Base-by-base conservation (phyloP, 2,113 vertebrate genomes). In the Hipposideros armiger region DNA sequence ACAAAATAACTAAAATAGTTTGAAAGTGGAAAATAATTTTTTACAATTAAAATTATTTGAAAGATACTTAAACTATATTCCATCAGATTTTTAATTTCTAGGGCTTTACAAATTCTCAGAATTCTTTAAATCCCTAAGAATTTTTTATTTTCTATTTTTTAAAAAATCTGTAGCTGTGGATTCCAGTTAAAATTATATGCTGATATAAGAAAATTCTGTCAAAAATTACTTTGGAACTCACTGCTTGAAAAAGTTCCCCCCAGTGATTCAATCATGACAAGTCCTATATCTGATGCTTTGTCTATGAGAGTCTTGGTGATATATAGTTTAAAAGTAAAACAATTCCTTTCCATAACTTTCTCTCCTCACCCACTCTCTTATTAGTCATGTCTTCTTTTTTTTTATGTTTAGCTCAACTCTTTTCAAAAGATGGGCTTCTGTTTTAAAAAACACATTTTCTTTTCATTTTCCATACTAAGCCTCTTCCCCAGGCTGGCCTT, bases 351-450 rank as follows among this genome's bases (percentile, higher is more conserved):
- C 14, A 40, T 62, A 66, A n/a, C 11, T 72, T 54, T 77, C 9
- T 50, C 28, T 78, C 24, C 7, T 84, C 52, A 87, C 20, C 7
- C 4, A 42, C 16, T 5, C 8, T 47, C 6, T 47, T 78, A 56
- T 64, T 96, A 36, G 32, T 52, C 69, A 50, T 36, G 4, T 8
- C n/a, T 60, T 91, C 62, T 95, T 42, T 80, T 91, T 91, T 93
- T 76, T 4, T 3, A 50, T 69, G 58, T 56, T 90, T 87, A 80
- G 20, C 2, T 84, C 76, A 94, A 66, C 7, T 74, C 2, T 76
- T 88, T 93, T 76, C 20, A 73, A 58, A 56, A n/a, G 9, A 83
- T 52, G 20, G 28, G 2, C 22, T 82, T 72, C 28, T 52, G 8
- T 84, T 73, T 95, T 88, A 76, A 47, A 60, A 86, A 81, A 20